Percentiles rank a stretch among this genome's conserved stretches.
phyloP scores from a whole-genome alignment of 2,888 invertebrate species.

The Aleiodes leptofemur region DNA sequence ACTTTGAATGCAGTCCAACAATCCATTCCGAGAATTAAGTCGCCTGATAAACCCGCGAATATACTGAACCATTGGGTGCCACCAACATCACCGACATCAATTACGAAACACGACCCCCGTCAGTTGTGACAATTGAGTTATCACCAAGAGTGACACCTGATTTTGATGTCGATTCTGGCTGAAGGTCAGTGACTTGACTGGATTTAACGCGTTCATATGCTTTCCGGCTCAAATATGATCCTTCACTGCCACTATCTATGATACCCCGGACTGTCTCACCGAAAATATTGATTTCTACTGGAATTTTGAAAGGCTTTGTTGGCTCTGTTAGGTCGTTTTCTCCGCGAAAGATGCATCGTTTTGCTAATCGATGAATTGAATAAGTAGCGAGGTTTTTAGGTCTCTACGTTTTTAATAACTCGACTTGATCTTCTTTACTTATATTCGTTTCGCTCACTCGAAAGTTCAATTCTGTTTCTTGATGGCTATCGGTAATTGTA shows the following conservation, averaged over 20 bases:
- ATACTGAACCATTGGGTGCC: slow-evolving; percentile 45
- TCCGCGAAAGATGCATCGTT: slow-evolving; percentile 33
- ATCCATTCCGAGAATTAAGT: slow-evolving; percentile 43
- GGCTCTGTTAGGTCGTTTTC: slow-evolving; percentile 34
- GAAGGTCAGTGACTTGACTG: slow-evolving; percentile 24
- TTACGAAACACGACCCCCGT: slow-evolving; percentile 39
- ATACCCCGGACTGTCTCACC: slow-evolving; percentile 39
- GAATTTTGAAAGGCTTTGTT: slow-evolving; percentile 32
- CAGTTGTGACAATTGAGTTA: slow-evolving; percentile 20
- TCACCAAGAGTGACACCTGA: slow-evolving; percentile 39
- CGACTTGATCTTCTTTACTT: too few species aligned
- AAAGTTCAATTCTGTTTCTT: too few species aligned
- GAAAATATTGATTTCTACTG: slow-evolving; percentile 41
- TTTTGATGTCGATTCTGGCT: slow-evolving; percentile 36
- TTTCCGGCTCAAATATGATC: slow-evolving; percentile 27
- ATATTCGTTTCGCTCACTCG: too few species aligned
- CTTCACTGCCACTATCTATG: slow-evolving; percentile 41
- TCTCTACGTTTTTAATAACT: slow-evolving; percentile 1
- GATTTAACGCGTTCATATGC: slow-evolving; percentile 29
- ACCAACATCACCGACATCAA: slow-evolving; percentile 38
- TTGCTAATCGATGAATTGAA: slow-evolving; percentile 9
- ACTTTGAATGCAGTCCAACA: slow-evolving; percentile 43
- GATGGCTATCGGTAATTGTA: too few species aligned
- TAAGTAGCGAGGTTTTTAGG: neutral
- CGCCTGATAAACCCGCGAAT: slow-evolving; percentile 11